Conservation (phyloP, 1,140 invertebrate species). For the Copidosoma floridanum region DNA sequence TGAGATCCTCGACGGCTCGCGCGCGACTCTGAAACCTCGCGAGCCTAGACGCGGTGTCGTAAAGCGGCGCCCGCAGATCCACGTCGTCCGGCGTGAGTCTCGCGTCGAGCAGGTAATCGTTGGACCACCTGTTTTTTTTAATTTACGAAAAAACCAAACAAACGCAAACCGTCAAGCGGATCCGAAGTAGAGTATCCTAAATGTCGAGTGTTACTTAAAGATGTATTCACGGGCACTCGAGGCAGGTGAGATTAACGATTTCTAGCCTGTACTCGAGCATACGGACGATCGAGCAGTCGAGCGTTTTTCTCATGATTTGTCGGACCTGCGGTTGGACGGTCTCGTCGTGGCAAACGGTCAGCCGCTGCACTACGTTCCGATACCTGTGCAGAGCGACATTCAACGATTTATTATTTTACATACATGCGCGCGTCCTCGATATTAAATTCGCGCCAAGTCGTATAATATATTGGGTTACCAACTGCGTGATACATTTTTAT, state of each 20-base stretch:
- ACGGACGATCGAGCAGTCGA: constrained; percentile 54
- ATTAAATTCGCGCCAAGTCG: too few relatives aligned
- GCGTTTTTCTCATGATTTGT: constrained; percentile 57
- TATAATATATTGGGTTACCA: too few relatives aligned
- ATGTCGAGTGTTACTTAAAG: too few relatives aligned
- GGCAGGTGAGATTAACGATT: constrained; percentile 36
- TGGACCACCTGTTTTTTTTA: constrained; percentile 55
- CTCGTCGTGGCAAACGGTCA: constrained; percentile 60
- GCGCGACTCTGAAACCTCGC: too few relatives aligned
- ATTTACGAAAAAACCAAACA: not conserved
- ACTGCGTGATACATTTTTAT: too few relatives aligned
- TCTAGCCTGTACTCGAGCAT: constrained; percentile 48
- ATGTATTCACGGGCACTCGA: constrained; percentile 41
- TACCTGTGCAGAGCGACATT: too few relatives aligned
- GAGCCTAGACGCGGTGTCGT: constrained; percentile 36
- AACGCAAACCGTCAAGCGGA: not conserved
- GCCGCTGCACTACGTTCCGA: constrained; percentile 41
- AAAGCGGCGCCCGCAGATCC: constrained; percentile 36
- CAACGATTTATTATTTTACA: too few relatives aligned
- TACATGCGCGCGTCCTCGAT: too few relatives aligned
- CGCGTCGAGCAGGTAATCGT: constrained; percentile 60
- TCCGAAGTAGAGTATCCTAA: too few relatives aligned
- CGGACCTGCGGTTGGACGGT: constrained; percentile 66
- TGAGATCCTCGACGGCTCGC: too few relatives aligned
- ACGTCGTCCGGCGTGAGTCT: constrained; percentile 58